Base-by-base conservation (phyloP, 1,140 invertebrate genomes). In the Diprion similis region DNA sequence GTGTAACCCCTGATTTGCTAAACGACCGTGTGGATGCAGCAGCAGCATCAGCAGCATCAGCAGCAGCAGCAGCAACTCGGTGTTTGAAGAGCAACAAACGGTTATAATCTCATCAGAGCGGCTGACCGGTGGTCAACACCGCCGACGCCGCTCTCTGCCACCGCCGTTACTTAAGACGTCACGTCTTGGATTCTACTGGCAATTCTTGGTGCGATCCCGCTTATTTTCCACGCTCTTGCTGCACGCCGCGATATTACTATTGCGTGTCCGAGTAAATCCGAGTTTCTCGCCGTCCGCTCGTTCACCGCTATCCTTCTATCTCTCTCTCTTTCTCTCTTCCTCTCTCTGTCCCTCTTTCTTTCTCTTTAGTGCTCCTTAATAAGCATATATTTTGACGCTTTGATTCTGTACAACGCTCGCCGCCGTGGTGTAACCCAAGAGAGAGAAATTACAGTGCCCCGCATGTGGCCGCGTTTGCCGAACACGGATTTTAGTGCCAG, bases 21-120 rank as follows among this genome's bases (percentile, higher is more conserved):
- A 59, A 59, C 51, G 51, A 59, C 51, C 51, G 51, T 59, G 51
- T 17, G 51, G 51, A 59, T 13, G 24, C 24, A 37, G 24, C 24
- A 59, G 48, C 48, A 10, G 48, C 10, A 51, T 15, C 48, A 51
- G 48, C 48, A 15, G 48, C 10, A 51, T n/a, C n/a, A n/a, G n/a
- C 1, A 51, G 15, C 48, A n/a, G 48, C 48, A 15, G 51, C 51
- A 59, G 6, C 51, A 59, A 8, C 51, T 59, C 11, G 51, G 51
- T 59, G 51, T 59, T 59, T 59, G 51, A 59, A 59, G 51, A 59
- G 51, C 51, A 59, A 59, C 51, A 59, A 59, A 59, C 51, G 51
- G 51, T 59, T 59, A 59, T 59, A 59, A 59, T 59, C 51, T 59
- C 51, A 17, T 59, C 51, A 59, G 11, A 59, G 51, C n/a, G n/a